Evolutionary conservation across 1,140 invertebrate species (phyloP).

Genomic region (Agrilus planipennis): DNA sequence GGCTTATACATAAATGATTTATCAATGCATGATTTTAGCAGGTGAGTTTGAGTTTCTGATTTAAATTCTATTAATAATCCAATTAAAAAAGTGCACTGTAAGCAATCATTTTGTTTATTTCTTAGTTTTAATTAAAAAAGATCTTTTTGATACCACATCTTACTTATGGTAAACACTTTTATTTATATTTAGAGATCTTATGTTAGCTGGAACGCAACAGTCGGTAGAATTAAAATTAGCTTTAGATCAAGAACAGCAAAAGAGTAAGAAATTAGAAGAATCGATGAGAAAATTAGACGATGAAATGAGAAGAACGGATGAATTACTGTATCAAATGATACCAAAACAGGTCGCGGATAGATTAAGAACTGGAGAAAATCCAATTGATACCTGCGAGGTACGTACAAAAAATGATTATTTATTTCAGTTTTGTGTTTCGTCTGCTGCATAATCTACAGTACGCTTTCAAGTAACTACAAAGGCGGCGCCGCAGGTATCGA

Average conservation of each 20-base stretch:
- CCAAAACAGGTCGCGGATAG: slow-evolving; percentile 92
- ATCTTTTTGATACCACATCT: no score
- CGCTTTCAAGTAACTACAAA: no score
- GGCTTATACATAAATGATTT: slow-evolving; percentile 95
- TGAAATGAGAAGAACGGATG: slow-evolving; percentile 92
- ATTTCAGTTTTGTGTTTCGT: no score
- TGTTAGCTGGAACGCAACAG: slow-evolving; percentile 93
- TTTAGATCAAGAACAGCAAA: slow-evolving; percentile 91
- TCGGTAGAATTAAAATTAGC: slow-evolving; percentile 92
- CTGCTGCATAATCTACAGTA: no score
- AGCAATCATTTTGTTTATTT: no score
- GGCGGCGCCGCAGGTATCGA: no score
- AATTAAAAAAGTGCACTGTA: no score
- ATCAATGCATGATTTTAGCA: slow-evolving; percentile 95
- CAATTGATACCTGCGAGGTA: slow-evolving; percentile 92
- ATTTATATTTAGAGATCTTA: slow-evolving; percentile 80
- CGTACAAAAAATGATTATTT: no score
- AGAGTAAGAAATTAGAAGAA: slow-evolving; percentile 91
- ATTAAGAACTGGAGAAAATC: slow-evolving; percentile 80
- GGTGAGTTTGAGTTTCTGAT: no score
- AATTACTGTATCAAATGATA: slow-evolving; percentile 96
- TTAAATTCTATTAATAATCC: no score
- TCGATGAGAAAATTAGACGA: slow-evolving; percentile 92
- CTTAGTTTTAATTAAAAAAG: no score
- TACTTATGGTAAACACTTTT: no score